A percentile compares a stretch with the other conserved stretches of the same genome.
phyloP scores from a whole-genome alignment of 2,113 vertebrate genomes.

The Misgurnus anguillicaudatus region DNA sequence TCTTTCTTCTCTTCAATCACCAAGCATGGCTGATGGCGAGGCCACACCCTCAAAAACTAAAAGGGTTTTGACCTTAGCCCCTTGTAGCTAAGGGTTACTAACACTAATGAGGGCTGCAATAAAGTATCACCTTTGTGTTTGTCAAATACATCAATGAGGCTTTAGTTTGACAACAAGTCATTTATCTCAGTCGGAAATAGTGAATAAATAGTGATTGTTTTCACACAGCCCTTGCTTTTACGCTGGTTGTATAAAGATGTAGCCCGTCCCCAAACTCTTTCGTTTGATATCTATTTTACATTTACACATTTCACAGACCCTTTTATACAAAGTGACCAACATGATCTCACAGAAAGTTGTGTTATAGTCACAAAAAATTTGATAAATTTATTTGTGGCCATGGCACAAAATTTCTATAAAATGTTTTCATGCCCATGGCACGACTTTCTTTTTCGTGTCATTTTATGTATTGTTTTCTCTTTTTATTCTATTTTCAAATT shows the following conservation, averaged over 20 bases:
- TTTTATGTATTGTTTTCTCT: too few species aligned
- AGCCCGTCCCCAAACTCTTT: too few species aligned
- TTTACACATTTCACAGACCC: too few species aligned
- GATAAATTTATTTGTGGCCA: too few species aligned
- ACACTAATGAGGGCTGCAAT: slow-evolving; percentile 51
- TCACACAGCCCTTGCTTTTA: background rate
- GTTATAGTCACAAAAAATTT: too few species aligned
- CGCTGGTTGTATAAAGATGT: background rate
- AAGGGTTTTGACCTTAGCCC: slow-evolving; percentile 39
- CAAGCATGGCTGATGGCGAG: slow-evolving; percentile 26
- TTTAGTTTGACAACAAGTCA: slow-evolving; percentile 41
- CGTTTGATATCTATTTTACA: too few species aligned
- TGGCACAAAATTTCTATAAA: too few species aligned
- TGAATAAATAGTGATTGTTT: background rate
- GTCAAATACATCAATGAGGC: slow-evolving; percentile 54
- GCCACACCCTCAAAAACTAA: slow-evolving; percentile 35
- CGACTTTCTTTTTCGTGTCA: too few species aligned
- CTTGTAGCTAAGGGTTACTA: slow-evolving; percentile 51
- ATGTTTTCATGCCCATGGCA: too few species aligned
- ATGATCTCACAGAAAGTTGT: too few species aligned
- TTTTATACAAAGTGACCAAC: too few species aligned
- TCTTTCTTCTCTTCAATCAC: slow-evolving; percentile 49
- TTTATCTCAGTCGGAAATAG: slow-evolving; percentile 57
- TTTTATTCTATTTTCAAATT: too few species aligned
- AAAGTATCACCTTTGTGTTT: slow-evolving; percentile 60